Evolutionary conservation across 2,888 invertebrate genomes (phyloP).

Genomic region (Thymelicus acteon): DNA sequence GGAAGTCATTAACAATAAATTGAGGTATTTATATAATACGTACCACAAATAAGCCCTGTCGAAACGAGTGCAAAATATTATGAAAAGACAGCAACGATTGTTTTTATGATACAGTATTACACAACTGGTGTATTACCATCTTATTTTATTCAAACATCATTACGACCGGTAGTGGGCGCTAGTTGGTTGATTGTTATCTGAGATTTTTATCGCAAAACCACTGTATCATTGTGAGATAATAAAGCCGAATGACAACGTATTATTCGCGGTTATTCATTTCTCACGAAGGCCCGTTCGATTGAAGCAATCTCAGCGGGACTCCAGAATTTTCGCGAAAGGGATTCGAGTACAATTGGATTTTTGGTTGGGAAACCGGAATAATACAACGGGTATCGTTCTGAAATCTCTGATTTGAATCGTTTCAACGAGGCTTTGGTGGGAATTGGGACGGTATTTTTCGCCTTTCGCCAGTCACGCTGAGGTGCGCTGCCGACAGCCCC

Average conservation of each 20-base stretch:
- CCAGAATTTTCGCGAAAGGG: conserved; percentile 75
- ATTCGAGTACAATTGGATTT: conserved; percentile 82
- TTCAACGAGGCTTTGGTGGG: conserved; percentile 76
- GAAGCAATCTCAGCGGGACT: conserved; percentile 81
- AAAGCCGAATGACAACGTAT: conserved; percentile 83
- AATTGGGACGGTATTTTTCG: conserved; percentile 66
- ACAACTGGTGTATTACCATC: conserved; percentile 58
- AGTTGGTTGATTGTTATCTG: conserved; percentile 71
- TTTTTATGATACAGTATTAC: conserved; percentile 68
- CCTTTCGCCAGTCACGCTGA: conserved; percentile 65
- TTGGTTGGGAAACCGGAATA: conserved; percentile 84
- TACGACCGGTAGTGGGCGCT: conserved; percentile 52
- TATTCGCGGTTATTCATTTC: conserved; percentile 81
- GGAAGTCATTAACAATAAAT: too few species aligned
- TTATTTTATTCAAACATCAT: conserved; percentile 74
- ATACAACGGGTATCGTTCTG: conserved; percentile 82
- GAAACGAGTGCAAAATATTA: conserved; percentile 53
- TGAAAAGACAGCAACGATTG: conserved; percentile 75
- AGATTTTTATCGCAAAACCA: conserved; percentile 81
- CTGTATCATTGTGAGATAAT: conserved; percentile 84
- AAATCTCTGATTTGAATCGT: conserved; percentile 84
- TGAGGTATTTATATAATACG: neutral
- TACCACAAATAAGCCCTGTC: conserved; percentile 53
- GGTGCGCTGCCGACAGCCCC: conserved; percentile 37
- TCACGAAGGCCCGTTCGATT: conserved; percentile 65